Conservation (phyloP, 2,797 vertebrate species). For the Corythornis leucogaster region DNA sequence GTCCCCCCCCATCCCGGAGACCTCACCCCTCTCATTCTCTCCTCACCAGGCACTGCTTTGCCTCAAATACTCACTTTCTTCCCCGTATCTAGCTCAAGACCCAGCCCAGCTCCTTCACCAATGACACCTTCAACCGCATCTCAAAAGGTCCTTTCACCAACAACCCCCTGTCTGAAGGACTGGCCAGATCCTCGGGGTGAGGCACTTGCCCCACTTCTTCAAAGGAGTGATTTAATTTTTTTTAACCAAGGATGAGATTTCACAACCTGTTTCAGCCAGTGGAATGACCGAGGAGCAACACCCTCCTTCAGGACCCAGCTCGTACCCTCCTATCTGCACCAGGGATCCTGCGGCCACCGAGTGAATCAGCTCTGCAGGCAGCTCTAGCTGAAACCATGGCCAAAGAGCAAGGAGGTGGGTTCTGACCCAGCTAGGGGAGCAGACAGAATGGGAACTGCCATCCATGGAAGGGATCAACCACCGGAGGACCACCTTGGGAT, state of each 20-base stretch:
- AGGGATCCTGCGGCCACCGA: neutral
- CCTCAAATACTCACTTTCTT: neutral
- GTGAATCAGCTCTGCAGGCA: constrained; percentile 39
- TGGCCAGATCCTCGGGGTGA: fast-evolving
- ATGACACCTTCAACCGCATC: neutral
- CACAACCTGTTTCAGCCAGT: neutral
- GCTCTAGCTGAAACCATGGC: neutral
- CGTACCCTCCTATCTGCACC: neutral
- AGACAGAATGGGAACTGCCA: neutral
- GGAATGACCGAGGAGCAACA: neutral
- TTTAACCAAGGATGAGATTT: neutral
- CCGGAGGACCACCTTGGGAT: neutral
- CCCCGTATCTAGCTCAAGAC: fast-evolving
- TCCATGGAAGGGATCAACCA: neutral
- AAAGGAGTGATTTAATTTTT: neutral
- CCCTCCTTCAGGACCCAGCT: constrained; percentile 44
- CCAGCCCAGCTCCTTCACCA: neutral
- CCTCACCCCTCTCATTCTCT: neutral
- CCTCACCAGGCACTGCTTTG: neutral
- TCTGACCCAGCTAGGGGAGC: constrained; percentile 33
- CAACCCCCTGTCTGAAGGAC: neutral
- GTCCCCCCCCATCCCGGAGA: fast-evolving
- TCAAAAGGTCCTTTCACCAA: neutral
- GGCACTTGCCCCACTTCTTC: neutral
- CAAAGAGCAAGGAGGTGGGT: neutral